phyloP scores from a whole-genome alignment of 2,888 invertebrate genomes.

The Xylota segnis region DNA sequence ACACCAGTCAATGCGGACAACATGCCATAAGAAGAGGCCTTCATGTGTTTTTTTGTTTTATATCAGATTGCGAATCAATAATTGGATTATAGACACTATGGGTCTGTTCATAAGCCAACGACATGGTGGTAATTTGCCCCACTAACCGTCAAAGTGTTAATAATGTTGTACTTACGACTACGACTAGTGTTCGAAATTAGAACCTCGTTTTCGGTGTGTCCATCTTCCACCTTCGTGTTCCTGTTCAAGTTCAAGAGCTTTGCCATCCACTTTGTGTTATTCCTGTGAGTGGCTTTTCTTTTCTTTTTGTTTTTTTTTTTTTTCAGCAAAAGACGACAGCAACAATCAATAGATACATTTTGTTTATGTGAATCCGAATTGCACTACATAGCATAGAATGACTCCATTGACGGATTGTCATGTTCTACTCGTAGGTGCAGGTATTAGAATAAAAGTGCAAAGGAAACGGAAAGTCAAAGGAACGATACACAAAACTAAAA shows the following conservation, averaged over 20 bases:
- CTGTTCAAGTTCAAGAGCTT: constrained; percentile 64
- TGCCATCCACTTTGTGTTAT: constrained; percentile 4
- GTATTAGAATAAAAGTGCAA: constrained; percentile 24
- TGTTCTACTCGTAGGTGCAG: constrained; percentile 10
- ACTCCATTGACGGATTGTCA: constrained; percentile 64
- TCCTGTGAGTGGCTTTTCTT: neutral
- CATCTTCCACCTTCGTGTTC: neutral
- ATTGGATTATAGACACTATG: constrained; percentile 56
- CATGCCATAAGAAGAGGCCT: neutral
- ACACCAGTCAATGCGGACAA: neutral
- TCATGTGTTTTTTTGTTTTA: constrained; percentile 6
- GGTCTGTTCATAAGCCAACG: constrained; percentile 21
- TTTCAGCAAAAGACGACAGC: constrained; percentile 55
- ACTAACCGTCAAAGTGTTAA: constrained; percentile 42
- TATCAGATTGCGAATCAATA: constrained; percentile 36
- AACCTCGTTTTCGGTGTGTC: constrained; percentile 2
- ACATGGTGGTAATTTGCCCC: constrained; percentile 31
- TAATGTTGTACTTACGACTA: constrained; percentile 15
- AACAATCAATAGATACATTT: constrained; percentile 68
- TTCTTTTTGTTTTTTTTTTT: constrained; percentile 2
- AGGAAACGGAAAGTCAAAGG: constrained; percentile 27
- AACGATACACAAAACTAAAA: neutral
- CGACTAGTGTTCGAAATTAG: neutral
- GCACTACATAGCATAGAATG: constrained; percentile 64
- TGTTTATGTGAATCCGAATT: constrained; percentile 65